Evolutionary conservation across 2,888 invertebrate species (phyloP), one percentile per base, ranked within the genome.

Genomic region (Rhagium mordax): DNA sequence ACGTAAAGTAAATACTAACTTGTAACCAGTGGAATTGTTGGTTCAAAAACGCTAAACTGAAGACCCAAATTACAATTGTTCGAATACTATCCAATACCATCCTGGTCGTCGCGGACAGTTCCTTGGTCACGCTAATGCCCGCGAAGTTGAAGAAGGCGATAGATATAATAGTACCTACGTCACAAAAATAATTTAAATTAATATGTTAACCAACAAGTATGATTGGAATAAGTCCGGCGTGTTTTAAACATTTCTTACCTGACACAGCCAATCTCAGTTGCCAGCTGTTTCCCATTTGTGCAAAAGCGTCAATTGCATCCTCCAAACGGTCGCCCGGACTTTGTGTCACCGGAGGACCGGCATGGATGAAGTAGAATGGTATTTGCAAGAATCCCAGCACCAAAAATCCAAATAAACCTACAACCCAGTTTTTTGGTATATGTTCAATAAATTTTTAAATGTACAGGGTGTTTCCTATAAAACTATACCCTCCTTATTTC

Each of bases 31-130:
- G 93, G 88, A 98, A 96, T 0, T 84, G 81, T 88, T 98, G 96
- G 93, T 95, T 96, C 47, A 90, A 84, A 33, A 97, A 89, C 0
- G 89, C 87, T 55, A 98, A 89, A 0, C 95, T 94, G 66, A 95
- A 91, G 73, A 91, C 88, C 98, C 98, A 99, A 82, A 98, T 95
- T n/a, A 97, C 91, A 57, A 98, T 89, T 0, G 97, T 96, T 77
- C 98, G 90, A 78, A 79, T 79, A 71, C 84, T 85, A 72, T 85
- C 85, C 27, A 85, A 74, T 2, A 85, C 85, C 85, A 85, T 85
- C 49, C 85, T 71, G 13, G 85, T 85, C 5, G 85, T 97, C 0
- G 98, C 97, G 1, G 96, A 97, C 83, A 97, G 91, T 87, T 97
- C 96, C 88, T 98, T 98, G 0, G 97, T 96, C 3, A 98, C 95